These are phyloP conservation scores for Dynastes tityus DNA, from an alignment of 2,888 invertebrate genomes.

Conservation along the genomic window DNA sequence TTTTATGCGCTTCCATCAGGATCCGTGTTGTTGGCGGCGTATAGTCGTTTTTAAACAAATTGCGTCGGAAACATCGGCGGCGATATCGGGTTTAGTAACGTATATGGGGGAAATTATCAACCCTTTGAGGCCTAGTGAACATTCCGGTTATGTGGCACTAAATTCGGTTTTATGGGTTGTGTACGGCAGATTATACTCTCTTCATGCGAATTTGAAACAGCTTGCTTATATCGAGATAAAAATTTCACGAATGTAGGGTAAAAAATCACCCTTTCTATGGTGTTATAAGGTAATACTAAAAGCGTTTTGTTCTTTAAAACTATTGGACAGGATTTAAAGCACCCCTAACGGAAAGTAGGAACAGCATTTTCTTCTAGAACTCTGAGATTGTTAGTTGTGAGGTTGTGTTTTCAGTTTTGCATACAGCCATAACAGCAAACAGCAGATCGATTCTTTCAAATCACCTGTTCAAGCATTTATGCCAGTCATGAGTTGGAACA, in stretches of 20 bases:
- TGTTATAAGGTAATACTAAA: neutral
- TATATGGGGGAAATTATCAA: neutral
- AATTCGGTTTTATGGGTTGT: neutral
- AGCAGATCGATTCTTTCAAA: no score
- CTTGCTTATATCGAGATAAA: slow-evolving; percentile 8
- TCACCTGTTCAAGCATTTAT: no score
- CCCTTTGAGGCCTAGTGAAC: slow-evolving; percentile 5
- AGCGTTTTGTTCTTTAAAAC: no score
- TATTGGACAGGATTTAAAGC: no score
- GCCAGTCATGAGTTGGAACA: no score
- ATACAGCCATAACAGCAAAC: no score
- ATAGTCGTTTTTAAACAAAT: slow-evolving; percentile 5
- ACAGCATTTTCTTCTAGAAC: no score
- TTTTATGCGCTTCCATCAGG: slow-evolving; percentile 8
- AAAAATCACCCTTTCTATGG: neutral
- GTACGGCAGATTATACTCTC: neutral
- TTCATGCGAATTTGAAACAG: slow-evolving; percentile 7
- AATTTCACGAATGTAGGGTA: neutral
- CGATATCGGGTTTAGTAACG: neutral
- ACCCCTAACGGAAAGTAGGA: no score
- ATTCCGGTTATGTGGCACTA: neutral
- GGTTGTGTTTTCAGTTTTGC: no score
- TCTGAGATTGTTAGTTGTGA: no score
- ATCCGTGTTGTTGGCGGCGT: neutral
- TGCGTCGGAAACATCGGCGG: no score